Conservation (phyloP, 1,140 invertebrate genomes). For the Meloidogyne exigua region DNA sequence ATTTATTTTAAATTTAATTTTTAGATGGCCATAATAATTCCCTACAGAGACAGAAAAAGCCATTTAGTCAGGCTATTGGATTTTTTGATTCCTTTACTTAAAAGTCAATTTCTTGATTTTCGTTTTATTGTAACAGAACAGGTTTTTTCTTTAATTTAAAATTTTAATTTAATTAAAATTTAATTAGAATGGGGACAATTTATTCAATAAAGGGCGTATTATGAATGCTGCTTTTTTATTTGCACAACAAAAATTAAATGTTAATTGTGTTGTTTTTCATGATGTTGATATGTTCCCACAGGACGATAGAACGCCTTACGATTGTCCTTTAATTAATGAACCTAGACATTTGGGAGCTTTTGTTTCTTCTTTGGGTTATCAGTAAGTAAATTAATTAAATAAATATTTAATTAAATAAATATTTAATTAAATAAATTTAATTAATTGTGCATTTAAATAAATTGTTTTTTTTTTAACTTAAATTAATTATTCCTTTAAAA, state of each 20-base stretch:
- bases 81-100: slow-evolving; percentile 85
- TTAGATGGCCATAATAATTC: slow-evolving; percentile 79
- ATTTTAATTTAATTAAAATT: background rate
- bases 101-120: slow-evolving; percentile 71
- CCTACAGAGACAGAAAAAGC: slow-evolving; percentile 78
- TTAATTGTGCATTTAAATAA: too few relatives aligned
- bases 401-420: too few relatives aligned
- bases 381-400: slow-evolving; percentile 68
- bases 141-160: slow-evolving; percentile 32
- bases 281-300: slow-evolving; percentile 82
- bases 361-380: slow-evolving; percentile 81
- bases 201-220: slow-evolving; percentile 88
- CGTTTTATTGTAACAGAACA: slow-evolving; percentile 64
- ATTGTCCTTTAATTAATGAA: slow-evolving; percentile 72
- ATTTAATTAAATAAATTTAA: too few relatives aligned
- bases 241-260: slow-evolving; percentile 50
- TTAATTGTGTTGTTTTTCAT: slow-evolving; percentile 56
- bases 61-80: slow-evolving; percentile 72
- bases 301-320: slow-evolving; percentile 77
- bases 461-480: too few relatives aligned
- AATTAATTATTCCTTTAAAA: too few relatives aligned
- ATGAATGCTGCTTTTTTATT: slow-evolving; percentile 81
- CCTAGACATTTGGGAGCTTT: slow-evolving; percentile 84
- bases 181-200: slow-evolving; percentile 67
- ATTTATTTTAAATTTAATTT: slow-evolving; percentile 11